Evolutionary conservation across 2,113 vertebrate species (phyloP).

Genomic region (Cyprinodon tularosa): DNA sequence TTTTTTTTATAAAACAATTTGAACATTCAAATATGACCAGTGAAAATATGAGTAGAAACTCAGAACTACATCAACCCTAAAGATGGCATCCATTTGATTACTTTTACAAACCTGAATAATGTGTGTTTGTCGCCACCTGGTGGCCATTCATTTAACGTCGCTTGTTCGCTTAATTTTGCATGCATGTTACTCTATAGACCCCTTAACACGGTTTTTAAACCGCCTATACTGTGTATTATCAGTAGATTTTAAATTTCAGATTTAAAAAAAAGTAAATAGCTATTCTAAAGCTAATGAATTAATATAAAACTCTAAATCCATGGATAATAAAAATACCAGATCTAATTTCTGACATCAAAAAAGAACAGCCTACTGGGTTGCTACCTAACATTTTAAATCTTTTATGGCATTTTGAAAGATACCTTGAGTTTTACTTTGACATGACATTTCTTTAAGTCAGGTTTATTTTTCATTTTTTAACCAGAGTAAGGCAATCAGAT

Average conservation of each 20-base stretch:
- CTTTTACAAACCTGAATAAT: conserved; percentile 26
- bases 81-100: neutral
- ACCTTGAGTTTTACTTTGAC: conserved; percentile 51
- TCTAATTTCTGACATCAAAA: conserved; percentile 52
- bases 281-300: conserved; percentile 10
- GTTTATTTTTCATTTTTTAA: conserved; percentile 1
- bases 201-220: neutral
- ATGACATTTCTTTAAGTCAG: conserved; percentile 37
- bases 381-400: conserved; percentile 14
- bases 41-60: conserved; percentile 1
- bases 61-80: neutral
- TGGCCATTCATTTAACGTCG: conserved; percentile 25
- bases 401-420: conserved; percentile 37
- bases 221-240: neutral
- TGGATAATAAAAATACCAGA: conserved; percentile 10
- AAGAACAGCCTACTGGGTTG: conserved; percentile 39
- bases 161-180: conserved; percentile 9
- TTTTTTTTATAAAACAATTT: conserved; percentile 15
- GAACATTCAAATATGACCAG: conserved; percentile 8
- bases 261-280: conserved; percentile 11
- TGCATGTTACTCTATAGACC: neutral
- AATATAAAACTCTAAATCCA: conserved; percentile 23
- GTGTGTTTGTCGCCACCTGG: conserved; percentile 57
- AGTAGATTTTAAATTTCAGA: neutral
- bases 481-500: conserved; percentile 74